phyloP scores from a whole-genome alignment of 2,888 invertebrate species.

The Uloborus plumipes region DNA sequence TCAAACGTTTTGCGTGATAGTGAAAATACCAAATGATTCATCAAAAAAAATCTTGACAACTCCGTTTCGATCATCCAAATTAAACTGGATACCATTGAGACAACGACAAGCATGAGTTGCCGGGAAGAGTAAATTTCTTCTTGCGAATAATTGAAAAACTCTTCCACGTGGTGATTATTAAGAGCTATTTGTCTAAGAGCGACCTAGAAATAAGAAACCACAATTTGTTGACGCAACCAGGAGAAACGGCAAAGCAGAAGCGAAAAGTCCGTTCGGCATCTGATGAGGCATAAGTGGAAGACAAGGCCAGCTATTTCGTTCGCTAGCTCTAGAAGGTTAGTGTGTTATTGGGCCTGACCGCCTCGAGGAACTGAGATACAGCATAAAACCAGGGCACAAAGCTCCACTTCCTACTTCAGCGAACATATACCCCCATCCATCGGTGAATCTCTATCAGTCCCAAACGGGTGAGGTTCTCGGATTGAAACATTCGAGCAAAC shows the following conservation, averaged over 20 bases:
- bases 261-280: conserved; percentile 21
- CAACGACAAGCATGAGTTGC: no score
- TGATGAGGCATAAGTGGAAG: conserved; percentile 38
- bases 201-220: conserved; percentile 55
- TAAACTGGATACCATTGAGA: no score
- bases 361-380: conserved; percentile 42
- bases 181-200: neutral
- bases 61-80: no score
- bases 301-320: conserved; percentile 56
- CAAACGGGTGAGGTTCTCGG: conserved; percentile 23
- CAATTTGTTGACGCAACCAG: conserved; percentile 49
- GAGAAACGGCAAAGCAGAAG: conserved; percentile 36
- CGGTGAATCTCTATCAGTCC: neutral
- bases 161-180: conserved; percentile 9
- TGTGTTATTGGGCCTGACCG: conserved; percentile 63
- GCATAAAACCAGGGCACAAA: conserved; percentile 57
- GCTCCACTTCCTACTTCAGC: conserved; percentile 45
- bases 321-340: conserved; percentile 58
- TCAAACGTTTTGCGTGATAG: no score
- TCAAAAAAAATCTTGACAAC: no score
- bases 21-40: no score
- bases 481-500: conserved; percentile 7
- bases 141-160: neutral
- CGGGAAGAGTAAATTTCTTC: no score
- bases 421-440: neutral